Conservation (phyloP, 2,113 vertebrate genomes). For the Vidua chalybeata region DNA sequence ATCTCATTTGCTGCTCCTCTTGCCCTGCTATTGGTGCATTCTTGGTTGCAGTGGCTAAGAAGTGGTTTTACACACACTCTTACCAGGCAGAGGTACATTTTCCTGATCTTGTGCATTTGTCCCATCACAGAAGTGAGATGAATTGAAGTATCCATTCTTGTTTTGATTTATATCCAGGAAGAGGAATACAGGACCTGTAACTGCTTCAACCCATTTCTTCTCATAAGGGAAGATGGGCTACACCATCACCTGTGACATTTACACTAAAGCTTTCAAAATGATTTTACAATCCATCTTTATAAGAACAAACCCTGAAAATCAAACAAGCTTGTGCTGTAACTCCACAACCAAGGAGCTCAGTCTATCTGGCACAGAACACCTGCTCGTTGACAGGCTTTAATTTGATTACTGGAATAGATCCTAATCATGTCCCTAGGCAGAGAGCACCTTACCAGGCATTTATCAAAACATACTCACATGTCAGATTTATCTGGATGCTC, state of each 20-base stretch:
- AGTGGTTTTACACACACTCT: background rate
- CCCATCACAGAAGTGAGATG: background rate
- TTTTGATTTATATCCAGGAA: background rate
- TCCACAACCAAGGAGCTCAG: background rate
- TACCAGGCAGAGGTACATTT: background rate
- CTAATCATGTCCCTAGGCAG: background rate
- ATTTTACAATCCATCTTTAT: background rate
- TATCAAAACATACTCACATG: background rate
- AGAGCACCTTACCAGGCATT: background rate
- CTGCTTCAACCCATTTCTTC: background rate
- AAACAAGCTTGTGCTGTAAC: background rate
- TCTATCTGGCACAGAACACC: accelerated
- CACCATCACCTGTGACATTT: background rate
- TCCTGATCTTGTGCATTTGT: background rate
- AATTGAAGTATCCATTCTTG: background rate
- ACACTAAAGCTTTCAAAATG: background rate
- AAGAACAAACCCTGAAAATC: background rate
- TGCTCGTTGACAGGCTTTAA: background rate
- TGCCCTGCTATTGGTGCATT: background rate
- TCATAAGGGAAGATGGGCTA: background rate
- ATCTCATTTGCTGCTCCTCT: background rate
- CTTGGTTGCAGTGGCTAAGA: background rate
- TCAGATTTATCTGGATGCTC: background rate
- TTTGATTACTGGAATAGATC: background rate
- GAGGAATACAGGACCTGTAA: background rate